Evolutionary conservation across 1,140 invertebrate genomes (phyloP), one percentile per base, ranked within the genome.

Genomic region (Drosophila murphyi): DNA sequence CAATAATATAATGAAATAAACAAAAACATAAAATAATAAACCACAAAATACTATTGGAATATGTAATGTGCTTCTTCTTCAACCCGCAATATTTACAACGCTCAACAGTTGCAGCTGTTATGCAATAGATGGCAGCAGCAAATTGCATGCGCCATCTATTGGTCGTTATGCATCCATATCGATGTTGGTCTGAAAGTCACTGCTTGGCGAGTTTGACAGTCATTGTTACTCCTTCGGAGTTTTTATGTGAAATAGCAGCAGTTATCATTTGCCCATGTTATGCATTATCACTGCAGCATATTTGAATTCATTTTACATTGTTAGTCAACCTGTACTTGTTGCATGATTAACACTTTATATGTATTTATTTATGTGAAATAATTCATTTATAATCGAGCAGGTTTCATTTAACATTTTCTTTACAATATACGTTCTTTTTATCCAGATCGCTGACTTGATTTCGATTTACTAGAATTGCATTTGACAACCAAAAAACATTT

Each of bases 161-260:
- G 76, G 60, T 73, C 71, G n/a, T 61, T 69, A 61, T 61, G 41
- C 41, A 29, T 6, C 34, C 41, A 39, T 37, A 29, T 50, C 51
- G 74, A 41, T 57, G 39, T 29, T 54, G 59, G 71, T 78, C 82
- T 82, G 37, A 50, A 43, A 70, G 65, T 47, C 70, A 78, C 28
- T 64, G 51, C n/a, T 8, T 50, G 5, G 2, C 43, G 32, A 67
- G 80, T 83, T 85, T 62, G 31, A 61, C 12, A 61, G 78, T 34
- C 61, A 86, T 20, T 86, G 81, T 78, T 39, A 81, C 82, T 85
- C 78, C 82, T 86, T 80, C 59, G 61, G 41, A 82, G 79, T 77
- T 81, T 5, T 5, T 45, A 56, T 72, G 71, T 32, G 28, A 69
- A 61, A 7, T 69, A 55, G 20, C 71, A 61, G 64, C 47, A 29